Percentiles rank a stretch among this genome's conserved stretches.
These are phyloP conservation scores for Ostrea edulis DNA, from an alignment of 1,140 invertebrate genomes.

Conservation along the genomic window DNA sequence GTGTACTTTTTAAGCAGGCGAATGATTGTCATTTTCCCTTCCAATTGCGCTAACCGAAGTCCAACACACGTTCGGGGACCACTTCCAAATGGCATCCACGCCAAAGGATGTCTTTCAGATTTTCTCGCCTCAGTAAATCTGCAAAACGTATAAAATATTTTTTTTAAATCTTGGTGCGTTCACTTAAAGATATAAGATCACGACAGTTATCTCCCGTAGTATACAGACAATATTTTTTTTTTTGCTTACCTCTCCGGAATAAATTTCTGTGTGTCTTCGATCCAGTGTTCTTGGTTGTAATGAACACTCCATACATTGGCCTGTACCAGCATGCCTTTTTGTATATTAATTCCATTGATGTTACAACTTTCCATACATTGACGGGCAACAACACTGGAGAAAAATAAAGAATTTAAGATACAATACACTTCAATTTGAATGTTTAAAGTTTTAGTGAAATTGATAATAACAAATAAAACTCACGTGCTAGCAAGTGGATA, in stretches of 20 bases:
- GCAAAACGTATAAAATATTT: constrained; percentile 46
- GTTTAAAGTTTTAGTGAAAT: neutral
- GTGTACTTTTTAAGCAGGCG: constrained; percentile 69
- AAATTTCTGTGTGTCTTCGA: constrained; percentile 73
- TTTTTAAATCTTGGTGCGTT: neutral
- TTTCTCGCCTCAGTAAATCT: constrained; percentile 73
- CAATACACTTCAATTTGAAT: neutral
- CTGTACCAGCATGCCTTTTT: constrained; percentile 75
- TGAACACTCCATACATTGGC: constrained; percentile 79
- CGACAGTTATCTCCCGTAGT: neutral
- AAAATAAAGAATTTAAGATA: neutral
- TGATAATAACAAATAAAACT: constrained; percentile 50
- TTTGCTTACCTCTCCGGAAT: constrained; percentile 72
- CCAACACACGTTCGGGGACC: constrained; percentile 81
- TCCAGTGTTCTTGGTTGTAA: constrained; percentile 76
- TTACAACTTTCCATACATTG: constrained; percentile 73
- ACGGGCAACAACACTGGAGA: constrained; percentile 74
- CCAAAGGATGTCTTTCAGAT: constrained; percentile 66
- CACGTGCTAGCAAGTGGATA: constrained; percentile 74
- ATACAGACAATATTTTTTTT: neutral
- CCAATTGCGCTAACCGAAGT: constrained; percentile 77
- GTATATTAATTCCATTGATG: constrained; percentile 72
- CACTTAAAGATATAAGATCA: neutral
- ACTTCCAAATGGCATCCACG: constrained; percentile 77
- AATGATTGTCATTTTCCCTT: constrained; percentile 76